Evolutionary conservation across 2,113 vertebrate species (phyloP).

Genomic region (Meles meles): DNA sequence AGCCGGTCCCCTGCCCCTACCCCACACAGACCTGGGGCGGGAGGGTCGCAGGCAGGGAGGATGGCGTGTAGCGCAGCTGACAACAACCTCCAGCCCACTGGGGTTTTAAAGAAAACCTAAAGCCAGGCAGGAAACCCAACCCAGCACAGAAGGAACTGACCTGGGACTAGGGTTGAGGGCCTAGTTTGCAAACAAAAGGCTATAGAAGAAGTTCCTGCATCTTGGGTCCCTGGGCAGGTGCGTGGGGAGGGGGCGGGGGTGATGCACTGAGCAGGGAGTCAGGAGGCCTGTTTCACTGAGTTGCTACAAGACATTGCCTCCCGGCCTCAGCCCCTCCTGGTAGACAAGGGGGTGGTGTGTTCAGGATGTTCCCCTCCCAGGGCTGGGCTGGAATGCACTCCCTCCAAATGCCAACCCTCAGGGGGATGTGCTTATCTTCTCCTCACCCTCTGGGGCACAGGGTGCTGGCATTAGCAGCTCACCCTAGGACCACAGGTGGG

Average conservation of each 20-base stretch:
- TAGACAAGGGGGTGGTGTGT: neutral
- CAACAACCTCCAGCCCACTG: neutral
- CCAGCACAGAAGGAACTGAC: neutral
- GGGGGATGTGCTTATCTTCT: neutral
- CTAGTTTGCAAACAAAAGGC: neutral
- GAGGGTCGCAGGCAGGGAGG: neutral
- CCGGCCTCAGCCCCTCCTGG: neutral
- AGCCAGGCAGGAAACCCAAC: neutral
- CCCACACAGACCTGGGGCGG: neutral
- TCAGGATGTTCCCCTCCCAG: neutral
- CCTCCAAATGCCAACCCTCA: no score
- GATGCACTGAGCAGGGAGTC: neutral
- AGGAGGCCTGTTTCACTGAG: neutral
- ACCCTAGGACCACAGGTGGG: conserved; percentile 34
- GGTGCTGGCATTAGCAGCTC: neutral
- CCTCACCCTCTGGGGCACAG: neutral
- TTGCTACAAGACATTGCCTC: neutral
- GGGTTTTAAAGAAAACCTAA: conserved; percentile 35
- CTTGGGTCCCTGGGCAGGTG: neutral
- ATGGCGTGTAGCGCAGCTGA: neutral
- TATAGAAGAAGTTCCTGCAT: neutral
- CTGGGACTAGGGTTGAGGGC: neutral
- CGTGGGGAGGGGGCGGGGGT: rapidly evolving
- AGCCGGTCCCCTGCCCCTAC: neutral
- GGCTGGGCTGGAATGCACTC: neutral